phyloP scores from a whole-genome alignment of 2,888 invertebrate genomes.

The Nycteola revayana region DNA sequence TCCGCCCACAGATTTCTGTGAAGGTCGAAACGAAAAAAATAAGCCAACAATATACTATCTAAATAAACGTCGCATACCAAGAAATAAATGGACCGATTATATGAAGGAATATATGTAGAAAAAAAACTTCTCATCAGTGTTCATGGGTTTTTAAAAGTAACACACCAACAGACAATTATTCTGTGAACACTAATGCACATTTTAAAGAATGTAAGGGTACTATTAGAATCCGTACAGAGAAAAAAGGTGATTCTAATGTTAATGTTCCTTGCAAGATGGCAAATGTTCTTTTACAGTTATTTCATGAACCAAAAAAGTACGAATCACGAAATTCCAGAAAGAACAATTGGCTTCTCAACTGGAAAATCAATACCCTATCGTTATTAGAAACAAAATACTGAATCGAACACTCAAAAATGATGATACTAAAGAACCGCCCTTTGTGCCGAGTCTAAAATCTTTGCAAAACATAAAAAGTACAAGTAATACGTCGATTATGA shows the following conservation, averaged over 20 bases:
- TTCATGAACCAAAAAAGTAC: neutral
- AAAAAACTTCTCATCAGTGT: neutral
- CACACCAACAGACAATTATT: neutral
- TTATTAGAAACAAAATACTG: constrained; percentile 2
- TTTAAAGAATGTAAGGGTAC: neutral
- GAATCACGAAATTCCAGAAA: neutral
- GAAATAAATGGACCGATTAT: neutral
- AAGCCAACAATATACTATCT: no score
- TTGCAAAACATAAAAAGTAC: constrained; percentile 1
- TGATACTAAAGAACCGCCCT: neutral
- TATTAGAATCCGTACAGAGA: neutral
- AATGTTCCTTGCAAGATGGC: neutral
- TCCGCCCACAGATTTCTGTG: no score
- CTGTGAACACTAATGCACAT: neutral
- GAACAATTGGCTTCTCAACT: neutral
- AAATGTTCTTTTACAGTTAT: neutral
- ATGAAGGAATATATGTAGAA: neutral
- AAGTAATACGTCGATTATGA: constrained; percentile 2
- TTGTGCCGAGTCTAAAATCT: neutral
- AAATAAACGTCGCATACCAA: no score
- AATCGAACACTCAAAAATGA: neutral
- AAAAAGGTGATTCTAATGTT: neutral
- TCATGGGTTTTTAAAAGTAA: neutral
- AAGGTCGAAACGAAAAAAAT: no score
- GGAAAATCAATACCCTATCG: constrained; percentile 1